These are phyloP conservation scores for Pterobdella sp. DNA, from an alignment of 2,888 invertebrate species.

Conservation along the genomic window DNA sequence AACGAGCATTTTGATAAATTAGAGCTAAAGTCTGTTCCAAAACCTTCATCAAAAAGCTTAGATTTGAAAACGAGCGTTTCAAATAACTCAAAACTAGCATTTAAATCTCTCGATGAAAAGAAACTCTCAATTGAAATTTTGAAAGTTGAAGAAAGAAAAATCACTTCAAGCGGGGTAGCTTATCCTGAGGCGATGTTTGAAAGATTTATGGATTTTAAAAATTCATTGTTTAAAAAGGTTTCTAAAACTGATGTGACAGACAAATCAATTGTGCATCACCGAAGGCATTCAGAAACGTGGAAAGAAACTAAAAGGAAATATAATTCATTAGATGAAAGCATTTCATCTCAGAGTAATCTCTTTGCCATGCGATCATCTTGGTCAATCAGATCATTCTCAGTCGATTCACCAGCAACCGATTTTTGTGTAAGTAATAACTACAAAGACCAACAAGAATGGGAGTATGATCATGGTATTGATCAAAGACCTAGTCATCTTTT, in stretches of 20 bases:
- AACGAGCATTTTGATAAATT: not conserved
- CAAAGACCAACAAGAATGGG: constrained; percentile 18
- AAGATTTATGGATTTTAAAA: constrained; percentile 22
- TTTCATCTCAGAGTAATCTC: not conserved
- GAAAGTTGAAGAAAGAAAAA: not conserved
- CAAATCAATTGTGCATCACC: constrained; percentile 12
- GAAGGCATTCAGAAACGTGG: constrained; percentile 18
- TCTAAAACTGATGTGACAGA: not conserved
- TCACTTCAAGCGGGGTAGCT: not conserved
- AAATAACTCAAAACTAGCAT: not conserved
- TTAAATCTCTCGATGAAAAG: constrained; percentile 18
- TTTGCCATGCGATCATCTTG: constrained; percentile 14
- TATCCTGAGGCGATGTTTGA: constrained; percentile 25
- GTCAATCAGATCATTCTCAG: constrained; percentile 16
- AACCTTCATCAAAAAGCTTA: constrained; percentile 18
- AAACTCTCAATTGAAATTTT: constrained; percentile 5
- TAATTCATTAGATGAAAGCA: constrained; percentile 26
- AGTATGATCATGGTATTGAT: constrained; percentile 15
- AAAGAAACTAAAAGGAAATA: constrained; percentile 28
- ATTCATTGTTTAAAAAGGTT: constrained; percentile 16
- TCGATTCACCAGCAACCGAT: constrained; percentile 19
- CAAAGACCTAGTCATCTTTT: constrained; percentile 27
- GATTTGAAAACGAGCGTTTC: constrained; percentile 3
- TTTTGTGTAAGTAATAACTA: not conserved
- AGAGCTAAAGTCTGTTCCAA: constrained; percentile 1